Conservation (phyloP, 2,797 vertebrate species). For the Orientallactaga sibirica region DNA sequence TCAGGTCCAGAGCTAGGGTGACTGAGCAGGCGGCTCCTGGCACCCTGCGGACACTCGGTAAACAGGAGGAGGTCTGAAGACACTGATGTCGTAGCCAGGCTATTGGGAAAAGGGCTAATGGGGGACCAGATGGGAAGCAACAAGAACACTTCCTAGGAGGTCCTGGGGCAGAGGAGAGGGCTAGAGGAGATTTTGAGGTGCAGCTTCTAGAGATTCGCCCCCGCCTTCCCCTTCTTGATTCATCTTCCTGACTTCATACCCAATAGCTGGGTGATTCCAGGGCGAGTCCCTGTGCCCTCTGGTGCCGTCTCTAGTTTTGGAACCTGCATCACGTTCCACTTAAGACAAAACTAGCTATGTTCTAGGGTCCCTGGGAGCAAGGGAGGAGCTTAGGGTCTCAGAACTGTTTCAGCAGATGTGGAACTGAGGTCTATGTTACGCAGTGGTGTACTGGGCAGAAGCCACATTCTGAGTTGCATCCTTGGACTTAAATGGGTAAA, state of each 20-base stretch:
- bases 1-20: not conserved
- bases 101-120: not conserved
- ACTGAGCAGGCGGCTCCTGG: constrained; percentile 9
- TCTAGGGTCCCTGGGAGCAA: not conserved
- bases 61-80: not conserved
- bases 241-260: constrained; percentile 14
- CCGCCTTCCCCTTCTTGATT: not conserved
- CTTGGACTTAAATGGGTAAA: constrained; percentile 82
- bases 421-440: not conserved
- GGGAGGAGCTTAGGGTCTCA: not conserved
- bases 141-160: not conserved
- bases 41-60: not conserved
- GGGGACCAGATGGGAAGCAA: not conserved
- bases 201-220: not conserved
- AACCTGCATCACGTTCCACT: not conserved
- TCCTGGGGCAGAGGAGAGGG: not conserved
- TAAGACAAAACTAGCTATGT: not conserved
- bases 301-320: not conserved
- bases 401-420: constrained; percentile 41
- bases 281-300: not conserved
- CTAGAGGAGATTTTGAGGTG: not conserved
- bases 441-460: not conserved
- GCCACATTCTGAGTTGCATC: constrained; percentile 32
- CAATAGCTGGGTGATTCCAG: not conserved
- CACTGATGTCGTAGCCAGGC: not conserved